phyloP scores from a whole-genome alignment of 64 coral and sea anemone genomes.

The Astreopora myriophthalma region DNA sequence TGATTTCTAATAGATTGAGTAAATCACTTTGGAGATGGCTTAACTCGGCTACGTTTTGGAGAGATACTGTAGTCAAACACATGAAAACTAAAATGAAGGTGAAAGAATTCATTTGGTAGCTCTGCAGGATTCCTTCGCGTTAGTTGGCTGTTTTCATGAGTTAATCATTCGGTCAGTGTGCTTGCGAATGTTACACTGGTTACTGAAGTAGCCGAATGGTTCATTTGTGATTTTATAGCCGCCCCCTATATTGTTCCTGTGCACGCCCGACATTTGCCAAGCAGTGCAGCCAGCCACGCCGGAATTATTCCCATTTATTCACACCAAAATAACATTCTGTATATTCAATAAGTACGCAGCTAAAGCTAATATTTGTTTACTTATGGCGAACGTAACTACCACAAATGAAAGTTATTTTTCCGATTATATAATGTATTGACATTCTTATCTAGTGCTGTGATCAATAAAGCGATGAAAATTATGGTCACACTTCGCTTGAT shows the following conservation, averaged over 20 bases:
- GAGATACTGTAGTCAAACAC: slow-evolving; percentile 47
- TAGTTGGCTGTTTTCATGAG: background rate
- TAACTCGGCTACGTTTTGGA: slow-evolving; percentile 46
- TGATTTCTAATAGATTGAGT: slow-evolving; percentile 79
- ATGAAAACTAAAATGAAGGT: slow-evolving; percentile 65
- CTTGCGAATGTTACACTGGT: slow-evolving; percentile 34
- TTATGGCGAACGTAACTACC: background rate
- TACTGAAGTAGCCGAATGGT: slow-evolving; percentile 40
- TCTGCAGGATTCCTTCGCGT: slow-evolving; percentile 43
- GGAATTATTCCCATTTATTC: slow-evolving; percentile 1
- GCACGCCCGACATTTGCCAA: slow-evolving; percentile 36
- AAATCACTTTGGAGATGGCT: slow-evolving; percentile 73
- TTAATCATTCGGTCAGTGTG: background rate
- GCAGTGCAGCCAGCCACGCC: slow-evolving; percentile 29
- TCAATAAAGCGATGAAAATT: slow-evolving; percentile 20
- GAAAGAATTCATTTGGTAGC: slow-evolving; percentile 51
- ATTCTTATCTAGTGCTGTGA: background rate
- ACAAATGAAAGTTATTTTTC: slow-evolving; percentile 16
- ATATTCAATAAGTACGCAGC: background rate
- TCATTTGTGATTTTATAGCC: slow-evolving; percentile 45
- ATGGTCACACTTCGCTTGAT: slow-evolving; percentile 29
- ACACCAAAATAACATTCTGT: background rate
- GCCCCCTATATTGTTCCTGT: slow-evolving; percentile 46
- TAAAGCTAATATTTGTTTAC: slow-evolving; percentile 26
- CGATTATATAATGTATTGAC: background rate